These are phyloP conservation scores for Papilio elwesi DNA, from an alignment of 2,888 invertebrate species.

Conservation along the genomic window DNA sequence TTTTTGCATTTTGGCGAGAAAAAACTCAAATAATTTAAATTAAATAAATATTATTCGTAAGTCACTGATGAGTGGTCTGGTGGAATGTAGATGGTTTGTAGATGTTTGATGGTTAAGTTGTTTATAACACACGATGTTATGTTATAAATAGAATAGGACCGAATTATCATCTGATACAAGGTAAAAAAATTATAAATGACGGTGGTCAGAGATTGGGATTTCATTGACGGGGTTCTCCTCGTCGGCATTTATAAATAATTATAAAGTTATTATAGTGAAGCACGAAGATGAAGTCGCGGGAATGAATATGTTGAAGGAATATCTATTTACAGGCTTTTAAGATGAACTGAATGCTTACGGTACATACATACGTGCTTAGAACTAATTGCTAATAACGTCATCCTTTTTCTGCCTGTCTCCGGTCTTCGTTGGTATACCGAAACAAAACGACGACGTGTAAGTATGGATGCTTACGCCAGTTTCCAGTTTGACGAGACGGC, in stretches of 20 bases:
- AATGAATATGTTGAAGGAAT: too few species aligned
- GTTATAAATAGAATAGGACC: too few species aligned
- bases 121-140: too few species aligned
- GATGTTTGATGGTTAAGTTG: too few species aligned
- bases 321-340: background rate
- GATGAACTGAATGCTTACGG: conserved; percentile 3
- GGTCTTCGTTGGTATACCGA: conserved; percentile 16
- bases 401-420: conserved; percentile 21
- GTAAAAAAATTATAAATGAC: background rate
- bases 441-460: conserved; percentile 32
- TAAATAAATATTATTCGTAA: too few species aligned
- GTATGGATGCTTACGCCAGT: conserved; percentile 22
- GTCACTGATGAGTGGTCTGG: background rate
- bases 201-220: background rate
- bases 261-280: too few species aligned
- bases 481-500: conserved; percentile 34
- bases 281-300: too few species aligned
- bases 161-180: too few species aligned
- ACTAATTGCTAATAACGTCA: conserved; percentile 9
- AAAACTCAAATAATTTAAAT: too few species aligned
- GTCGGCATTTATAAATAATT: too few species aligned
- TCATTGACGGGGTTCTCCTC: too few species aligned
- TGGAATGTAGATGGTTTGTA: too few species aligned
- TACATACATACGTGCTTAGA: conserved; percentile 8
- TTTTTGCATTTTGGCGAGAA: background rate